Evolutionary conservation across 2,113 vertebrate species (phyloP), one percentile per base, ranked within the genome.

Genomic region (Spea bombifrons): DNA sequence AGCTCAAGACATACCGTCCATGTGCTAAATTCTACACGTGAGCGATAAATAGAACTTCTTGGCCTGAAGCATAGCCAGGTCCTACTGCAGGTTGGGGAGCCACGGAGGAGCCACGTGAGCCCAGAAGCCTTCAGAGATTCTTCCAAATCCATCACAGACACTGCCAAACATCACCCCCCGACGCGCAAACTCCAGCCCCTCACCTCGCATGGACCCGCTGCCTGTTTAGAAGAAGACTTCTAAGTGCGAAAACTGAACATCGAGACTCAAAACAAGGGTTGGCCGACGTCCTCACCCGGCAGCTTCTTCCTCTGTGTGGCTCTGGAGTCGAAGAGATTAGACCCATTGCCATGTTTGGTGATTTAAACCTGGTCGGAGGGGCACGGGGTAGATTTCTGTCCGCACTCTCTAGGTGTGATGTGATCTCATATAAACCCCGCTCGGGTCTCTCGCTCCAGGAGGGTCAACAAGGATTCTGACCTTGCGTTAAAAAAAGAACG

Each of bases 181-280:
- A 59, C 10, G 10, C 4, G 55, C 12, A 59, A 4, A 59, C 55
- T 13, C 55, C 55, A 59, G 55, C 55, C 10, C 55, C 55, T 12
- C 9, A 59, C 55, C 55, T 59, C 55, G 15, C 55, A 1, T 4
- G 55, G 55, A 3, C 55, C 55, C 55, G 15, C 10, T 13, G 55
- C 9, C 55, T 59, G 10, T 59, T 59, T 59, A 13, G 55, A 59
- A 3, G 55, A 59, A 59, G 55, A 59, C 55, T 59, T 59, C 55
- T 5, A 59, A 59, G 10, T 13, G 55, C 4, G 55, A 59, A 59
- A 59, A 59, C 55, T 1, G 15, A 59, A 59, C 55, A 13, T 30
- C 55, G 15, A 12, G 55, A 7, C 50, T 67, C 64, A 75, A 30
- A 3, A 55, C 74, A 67, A 63, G 67, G 64, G 63, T 66, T 17